Evolutionary conservation across 2,797 vertebrate genomes (phyloP).

Genomic region (Micrastur ruficollis): DNA sequence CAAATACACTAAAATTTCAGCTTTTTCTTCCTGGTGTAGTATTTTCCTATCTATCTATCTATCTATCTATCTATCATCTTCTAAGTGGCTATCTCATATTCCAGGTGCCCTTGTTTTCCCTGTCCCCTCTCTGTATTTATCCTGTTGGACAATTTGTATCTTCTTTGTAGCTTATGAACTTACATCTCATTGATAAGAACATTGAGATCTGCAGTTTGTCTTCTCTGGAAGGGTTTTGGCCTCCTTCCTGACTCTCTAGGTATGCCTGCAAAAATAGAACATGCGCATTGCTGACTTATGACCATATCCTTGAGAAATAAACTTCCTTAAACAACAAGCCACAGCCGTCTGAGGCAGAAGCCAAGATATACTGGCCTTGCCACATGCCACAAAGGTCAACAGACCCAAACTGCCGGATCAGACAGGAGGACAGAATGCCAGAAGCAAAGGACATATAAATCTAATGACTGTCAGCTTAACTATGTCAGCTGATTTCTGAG

Average conservation of each 20-base stretch:
- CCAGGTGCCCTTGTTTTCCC: not conserved
- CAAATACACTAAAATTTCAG: not conserved
- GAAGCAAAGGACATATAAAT: conserved; percentile 40
- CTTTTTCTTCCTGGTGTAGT: not conserved
- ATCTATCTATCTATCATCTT: not conserved
- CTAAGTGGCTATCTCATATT: not conserved
- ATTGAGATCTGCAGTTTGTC: conserved; percentile 15
- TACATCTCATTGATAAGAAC: conserved; percentile 42
- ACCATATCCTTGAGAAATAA: conserved; percentile 52
- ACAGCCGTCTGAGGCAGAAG: conserved; percentile 28
- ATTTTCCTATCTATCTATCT: not conserved
- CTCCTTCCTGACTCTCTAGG: conserved; percentile 48
- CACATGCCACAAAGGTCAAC: conserved; percentile 61
- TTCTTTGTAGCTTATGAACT: not conserved
- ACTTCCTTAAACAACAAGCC: conserved; percentile 45
- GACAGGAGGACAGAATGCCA: conserved; percentile 24
- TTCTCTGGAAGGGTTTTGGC: conserved; percentile 31
- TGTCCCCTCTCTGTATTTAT: not conserved
- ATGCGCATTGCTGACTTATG: conserved; percentile 37
- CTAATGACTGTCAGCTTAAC: conserved; percentile 42
- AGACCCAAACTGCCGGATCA: not conserved
- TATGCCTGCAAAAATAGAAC: conserved; percentile 56
- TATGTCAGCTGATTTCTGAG: conserved; percentile 59
- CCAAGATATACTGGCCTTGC: conserved; percentile 48
- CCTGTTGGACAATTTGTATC: not conserved